Percentiles rank a stretch among this genome's conserved stretches.
phyloP scores from a whole-genome alignment of 2,797 vertebrate species.

The Hirundo rustica region DNA sequence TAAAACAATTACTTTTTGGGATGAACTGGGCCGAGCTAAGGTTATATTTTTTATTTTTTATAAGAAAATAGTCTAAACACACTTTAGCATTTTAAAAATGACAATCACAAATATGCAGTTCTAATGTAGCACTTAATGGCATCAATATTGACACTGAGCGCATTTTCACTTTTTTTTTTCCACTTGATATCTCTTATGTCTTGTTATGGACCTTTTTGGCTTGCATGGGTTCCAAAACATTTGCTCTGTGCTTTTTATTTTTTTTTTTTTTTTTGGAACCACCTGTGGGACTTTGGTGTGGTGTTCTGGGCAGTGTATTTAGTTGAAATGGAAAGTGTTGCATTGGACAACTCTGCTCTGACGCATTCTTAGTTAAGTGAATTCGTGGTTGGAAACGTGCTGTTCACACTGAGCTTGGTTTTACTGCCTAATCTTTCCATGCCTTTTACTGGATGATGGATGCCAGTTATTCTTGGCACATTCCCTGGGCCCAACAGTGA shows the following conservation, averaged over 20 bases:
- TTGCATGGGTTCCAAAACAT: constrained; percentile 83
- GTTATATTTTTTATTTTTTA: constrained; percentile 64
- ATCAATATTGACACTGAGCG: constrained; percentile 77
- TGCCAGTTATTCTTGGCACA: constrained; percentile 81
- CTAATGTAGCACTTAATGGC: constrained; percentile 81
- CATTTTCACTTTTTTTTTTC: constrained; percentile 76
- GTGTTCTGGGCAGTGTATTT: constrained; percentile 79
- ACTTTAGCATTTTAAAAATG: constrained; percentile 74
- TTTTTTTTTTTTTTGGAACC: constrained; percentile 69
- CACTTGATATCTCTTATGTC: constrained; percentile 77
- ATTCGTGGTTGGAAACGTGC: constrained; percentile 79
- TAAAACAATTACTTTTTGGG: constrained; percentile 76
- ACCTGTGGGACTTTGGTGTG: constrained; percentile 80
- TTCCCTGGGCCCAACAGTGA: constrained; percentile 83
- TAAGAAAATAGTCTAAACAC: constrained; percentile 75
- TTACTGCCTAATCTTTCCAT: constrained; percentile 80
- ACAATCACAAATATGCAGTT: constrained; percentile 77
- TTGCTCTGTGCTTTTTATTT: constrained; percentile 72
- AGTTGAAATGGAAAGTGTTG: constrained; percentile 77
- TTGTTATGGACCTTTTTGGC: constrained; percentile 75
- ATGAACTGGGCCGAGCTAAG: constrained; percentile 80
- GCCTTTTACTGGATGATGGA: constrained; percentile 80
- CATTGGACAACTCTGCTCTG: constrained; percentile 81
- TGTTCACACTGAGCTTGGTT: constrained; percentile 79
- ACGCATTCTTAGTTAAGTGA: constrained; percentile 77